phyloP scores from a whole-genome alignment of 2,113 vertebrate genomes.

The Leptobrachium ailaonicum region DNA sequence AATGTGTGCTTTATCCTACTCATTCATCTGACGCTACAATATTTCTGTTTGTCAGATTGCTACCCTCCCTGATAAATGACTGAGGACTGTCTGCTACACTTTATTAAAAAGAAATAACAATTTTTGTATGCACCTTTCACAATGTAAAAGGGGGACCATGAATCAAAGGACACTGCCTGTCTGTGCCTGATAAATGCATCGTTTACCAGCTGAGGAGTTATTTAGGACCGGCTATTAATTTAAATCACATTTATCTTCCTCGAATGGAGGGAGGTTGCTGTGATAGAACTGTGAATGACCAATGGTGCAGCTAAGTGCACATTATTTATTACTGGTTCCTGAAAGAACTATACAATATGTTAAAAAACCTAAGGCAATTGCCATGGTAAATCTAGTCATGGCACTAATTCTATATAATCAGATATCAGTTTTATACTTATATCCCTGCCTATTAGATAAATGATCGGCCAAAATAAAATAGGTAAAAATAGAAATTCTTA shows the following conservation, averaged over 20 bases:
- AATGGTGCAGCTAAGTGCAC: conserved; percentile 73
- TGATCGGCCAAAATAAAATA: not conserved
- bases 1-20: conserved; percentile 79
- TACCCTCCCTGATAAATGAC: conserved; percentile 91
- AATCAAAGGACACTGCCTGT: conserved; percentile 99
- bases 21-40: conserved; percentile 76
- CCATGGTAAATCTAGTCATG: conserved; percentile 73
- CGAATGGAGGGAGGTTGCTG: conserved; percentile 73
- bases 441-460: conserved; percentile 51
- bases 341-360: conserved; percentile 66
- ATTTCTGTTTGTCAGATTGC: conserved; percentile 82
- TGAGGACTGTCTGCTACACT: conserved; percentile 96
- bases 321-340: conserved; percentile 77
- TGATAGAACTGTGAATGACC: conserved; percentile 71
- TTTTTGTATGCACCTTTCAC: conserved; percentile 99
- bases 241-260: conserved; percentile 99
- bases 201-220: conserved; percentile 99
- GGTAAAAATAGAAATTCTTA: too few relatives aligned
- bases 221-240: conserved; percentile 99
- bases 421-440: conserved; percentile 60
- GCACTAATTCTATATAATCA: conserved; percentile 65
- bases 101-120: conserved; percentile 99
- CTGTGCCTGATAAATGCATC: conserved; percentile 98
- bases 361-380: conserved; percentile 67
- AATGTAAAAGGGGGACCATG: conserved; percentile 91